A percentile compares a stretch with the other conserved stretches of the same genome.
Conservation (phyloP, 2,113 vertebrate species). For the Corythornis cristatus region DNA sequence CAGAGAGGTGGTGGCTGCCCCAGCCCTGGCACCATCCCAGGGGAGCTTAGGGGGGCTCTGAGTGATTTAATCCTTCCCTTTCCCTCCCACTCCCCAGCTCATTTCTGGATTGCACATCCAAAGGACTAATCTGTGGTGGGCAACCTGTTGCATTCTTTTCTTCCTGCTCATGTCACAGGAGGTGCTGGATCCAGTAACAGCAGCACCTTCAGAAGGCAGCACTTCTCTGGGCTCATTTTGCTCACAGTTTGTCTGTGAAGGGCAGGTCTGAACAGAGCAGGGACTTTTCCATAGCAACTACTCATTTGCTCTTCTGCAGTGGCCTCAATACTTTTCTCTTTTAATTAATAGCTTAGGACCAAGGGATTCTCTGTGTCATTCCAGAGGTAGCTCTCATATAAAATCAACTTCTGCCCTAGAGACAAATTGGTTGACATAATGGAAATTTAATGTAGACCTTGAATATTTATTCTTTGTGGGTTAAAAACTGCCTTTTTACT, state of each 20-base stretch:
- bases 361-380: background rate
- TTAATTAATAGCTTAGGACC: background rate
- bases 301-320: background rate
- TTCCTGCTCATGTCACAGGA: background rate
- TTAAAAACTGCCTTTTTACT: background rate
- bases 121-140: background rate
- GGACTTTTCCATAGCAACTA: background rate
- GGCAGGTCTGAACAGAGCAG: background rate
- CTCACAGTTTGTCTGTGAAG: background rate
- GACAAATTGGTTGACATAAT: background rate
- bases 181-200: background rate
- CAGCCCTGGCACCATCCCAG: background rate
- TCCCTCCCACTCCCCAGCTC: rapidly evolving
- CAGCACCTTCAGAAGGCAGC: background rate
- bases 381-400: background rate
- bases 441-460: background rate
- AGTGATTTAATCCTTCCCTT: background rate
- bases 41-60: background rate
- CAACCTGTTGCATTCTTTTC: background rate
- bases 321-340: background rate
- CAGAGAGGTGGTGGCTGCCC: background rate
- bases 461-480: background rate
- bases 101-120: background rate
- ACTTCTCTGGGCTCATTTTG: background rate
- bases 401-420: background rate